A percentile compares a stretch with the other conserved stretches of the same genome.
These are phyloP conservation scores for Platorchestia sp. DNA, from an alignment of 1,140 invertebrate genomes.

Conservation along the genomic window DNA sequence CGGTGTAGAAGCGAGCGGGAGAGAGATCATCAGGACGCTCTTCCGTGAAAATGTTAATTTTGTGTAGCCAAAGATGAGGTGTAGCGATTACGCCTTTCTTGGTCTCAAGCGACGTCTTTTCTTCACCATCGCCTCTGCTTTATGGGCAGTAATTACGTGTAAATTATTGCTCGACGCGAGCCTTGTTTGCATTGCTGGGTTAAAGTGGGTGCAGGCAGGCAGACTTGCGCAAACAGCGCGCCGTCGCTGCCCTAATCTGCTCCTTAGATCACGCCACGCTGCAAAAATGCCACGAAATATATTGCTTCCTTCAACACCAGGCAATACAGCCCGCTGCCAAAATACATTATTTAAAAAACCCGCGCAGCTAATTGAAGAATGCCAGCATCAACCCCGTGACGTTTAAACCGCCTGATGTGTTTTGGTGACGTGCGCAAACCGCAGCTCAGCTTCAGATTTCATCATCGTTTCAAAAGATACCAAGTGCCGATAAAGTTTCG, in stretches of 20 bases:
- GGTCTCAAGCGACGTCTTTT: constrained; percentile 43
- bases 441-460: not conserved
- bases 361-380: not conserved
- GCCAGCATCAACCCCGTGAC: not conserved
- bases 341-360: constrained; percentile 6
- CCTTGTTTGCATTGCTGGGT: constrained; percentile 4
- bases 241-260: not conserved
- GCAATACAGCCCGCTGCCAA: not conserved
- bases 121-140: constrained; percentile 26
- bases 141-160: constrained; percentile 44
- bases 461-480: not conserved
- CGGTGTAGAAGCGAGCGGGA: not conserved
- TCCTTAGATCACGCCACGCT: constrained; percentile 40
- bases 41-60: constrained; percentile 37
- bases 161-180: constrained; percentile 3
- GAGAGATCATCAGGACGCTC: not conserved
- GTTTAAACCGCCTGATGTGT: not conserved
- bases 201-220: not conserved
- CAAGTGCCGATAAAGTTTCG: not conserved
- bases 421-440: not conserved
- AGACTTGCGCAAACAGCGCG: not conserved
- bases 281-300: not conserved
- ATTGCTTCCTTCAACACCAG: not conserved
- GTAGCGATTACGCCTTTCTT: constrained; percentile 36
- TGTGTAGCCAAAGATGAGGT: constrained; percentile 12